Evolutionary conservation across 2,888 invertebrate species (phyloP), one percentile per base, ranked within the genome.

Genomic region (Sarcophaga rosellei): DNA sequence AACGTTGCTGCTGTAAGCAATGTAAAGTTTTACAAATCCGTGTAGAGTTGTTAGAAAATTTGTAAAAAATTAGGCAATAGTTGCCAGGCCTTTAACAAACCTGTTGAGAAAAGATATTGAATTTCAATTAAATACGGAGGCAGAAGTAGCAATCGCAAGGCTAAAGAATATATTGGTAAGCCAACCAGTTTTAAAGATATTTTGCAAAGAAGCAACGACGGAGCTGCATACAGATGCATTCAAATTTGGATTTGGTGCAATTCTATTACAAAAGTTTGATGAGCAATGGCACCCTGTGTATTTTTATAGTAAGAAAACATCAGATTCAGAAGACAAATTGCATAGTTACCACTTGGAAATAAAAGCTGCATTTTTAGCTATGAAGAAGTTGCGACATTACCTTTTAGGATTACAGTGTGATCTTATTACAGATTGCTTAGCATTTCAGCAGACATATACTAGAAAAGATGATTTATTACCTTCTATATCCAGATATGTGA

Each of bases 311-410:
- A 63, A 21, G 23, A 68, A 73, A 75, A 72, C 83, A 20, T 65
- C 65, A 15, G 25, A 21, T 21, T 23, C 70, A 11, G 78, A 86
- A 57, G 6, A 59, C 4, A 70, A 70, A 5, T 63, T 74, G 4
- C 82, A 81, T 57, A 74, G 73, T 88, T 89, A 90, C 21, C 87
- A 88, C 44, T 65, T 90, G n/a, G 89, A 90, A 66, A 80, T 75
- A 4, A 61, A 88, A 10, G 89, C 89, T 0, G 84, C 89, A 17
- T 76, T 87, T n/a, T 69, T 74, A 17, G 87, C 89, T 1, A 25
- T 89, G 20, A 87, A 88, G 45, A 89, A 88, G 70, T 89, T 88
- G 68, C 61, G 89, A 1, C 75, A 87, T n/a, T 89, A 89, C 88
- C 87, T 88, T 1, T 47, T 90, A 0, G 86, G 86, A 15, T 44